phyloP scores from a whole-genome alignment of 2,797 vertebrate species.

The Argya squamiceps region DNA sequence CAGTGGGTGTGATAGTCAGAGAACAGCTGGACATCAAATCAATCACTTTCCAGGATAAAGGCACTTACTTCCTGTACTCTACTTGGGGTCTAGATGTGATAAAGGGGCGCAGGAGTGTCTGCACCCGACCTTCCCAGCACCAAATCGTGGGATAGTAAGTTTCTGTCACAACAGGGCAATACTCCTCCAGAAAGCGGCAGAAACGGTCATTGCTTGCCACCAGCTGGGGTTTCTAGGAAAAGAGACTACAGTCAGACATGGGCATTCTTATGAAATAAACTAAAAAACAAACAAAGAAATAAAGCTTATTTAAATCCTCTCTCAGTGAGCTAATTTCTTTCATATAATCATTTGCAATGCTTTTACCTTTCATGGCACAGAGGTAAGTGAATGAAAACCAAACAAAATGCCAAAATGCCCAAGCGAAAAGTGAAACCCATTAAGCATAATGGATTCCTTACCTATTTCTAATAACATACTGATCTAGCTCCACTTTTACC shows the following conservation, averaged over 20 bases:
- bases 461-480: background rate
- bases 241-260: background rate
- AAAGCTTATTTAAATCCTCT: background rate
- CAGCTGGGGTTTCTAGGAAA: slow-evolving; percentile 91
- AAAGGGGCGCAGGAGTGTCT: slow-evolving; percentile 94
- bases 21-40: background rate
- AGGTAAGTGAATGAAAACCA: background rate
- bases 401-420: background rate
- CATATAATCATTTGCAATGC: background rate
- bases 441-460: background rate
- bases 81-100: slow-evolving; percentile 93
- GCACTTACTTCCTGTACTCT: slow-evolving; percentile 92
- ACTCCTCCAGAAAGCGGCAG: slow-evolving; percentile 89
- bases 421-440: background rate
- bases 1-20: background rate
- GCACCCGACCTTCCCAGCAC: slow-evolving; percentile 97
- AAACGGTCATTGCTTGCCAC: slow-evolving; percentile 91
- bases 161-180: slow-evolving; percentile 94
- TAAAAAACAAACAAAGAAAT: background rate
- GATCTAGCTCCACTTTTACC: background rate
- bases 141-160: slow-evolving; percentile 97
- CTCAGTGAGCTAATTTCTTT: background rate
- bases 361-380: background rate
- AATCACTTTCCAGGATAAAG: background rate
- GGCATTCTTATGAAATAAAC: background rate